Evolutionary conservation across 2,888 invertebrate genomes (phyloP).

Genomic region (Agrilus mali): DNA sequence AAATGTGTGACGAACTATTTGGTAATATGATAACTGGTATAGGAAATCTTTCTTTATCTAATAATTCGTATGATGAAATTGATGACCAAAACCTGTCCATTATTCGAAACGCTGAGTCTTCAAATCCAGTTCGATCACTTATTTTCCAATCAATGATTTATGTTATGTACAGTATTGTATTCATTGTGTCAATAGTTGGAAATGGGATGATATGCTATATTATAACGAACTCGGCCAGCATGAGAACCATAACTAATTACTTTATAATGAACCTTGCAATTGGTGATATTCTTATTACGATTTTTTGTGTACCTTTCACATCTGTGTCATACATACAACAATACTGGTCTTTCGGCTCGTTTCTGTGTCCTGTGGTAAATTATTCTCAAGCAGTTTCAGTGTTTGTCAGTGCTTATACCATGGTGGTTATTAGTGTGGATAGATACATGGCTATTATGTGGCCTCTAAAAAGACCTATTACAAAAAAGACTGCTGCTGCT

Average conservation of each 20-base stretch:
- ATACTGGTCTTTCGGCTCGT: slow-evolving; percentile 79
- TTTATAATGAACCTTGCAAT: slow-evolving; percentile 83
- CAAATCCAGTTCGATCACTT: slow-evolving; percentile 13
- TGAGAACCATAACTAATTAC: slow-evolving; percentile 87
- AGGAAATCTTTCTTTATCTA: too few relatives aligned
- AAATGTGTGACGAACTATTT: too few relatives aligned
- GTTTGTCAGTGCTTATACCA: slow-evolving; percentile 76
- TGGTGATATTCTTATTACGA: slow-evolving; percentile 80
- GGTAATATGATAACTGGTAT: too few relatives aligned
- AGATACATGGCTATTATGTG: slow-evolving; percentile 84
- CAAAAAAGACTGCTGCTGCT: slow-evolving; percentile 55
- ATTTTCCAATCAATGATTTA: slow-evolving; percentile 55
- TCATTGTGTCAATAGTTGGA: slow-evolving; percentile 57
- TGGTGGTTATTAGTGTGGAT: slow-evolving; percentile 84
- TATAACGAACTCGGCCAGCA: slow-evolving; percentile 67
- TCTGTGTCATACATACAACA: slow-evolving; percentile 69
- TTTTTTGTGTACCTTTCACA: slow-evolving; percentile 85
- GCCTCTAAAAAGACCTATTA: slow-evolving; percentile 70
- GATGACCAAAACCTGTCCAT: too few relatives aligned
- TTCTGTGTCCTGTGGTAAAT: slow-evolving; percentile 72
- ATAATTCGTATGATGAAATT: too few relatives aligned
- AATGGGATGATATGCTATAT: slow-evolving; percentile 78
- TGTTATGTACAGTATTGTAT: slow-evolving; percentile 58
- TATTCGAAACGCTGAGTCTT: not conserved
- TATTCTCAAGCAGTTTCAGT: slow-evolving; percentile 73